Conservation (phyloP, 2,888 invertebrate genomes). For the Odontothrips loti region DNA sequence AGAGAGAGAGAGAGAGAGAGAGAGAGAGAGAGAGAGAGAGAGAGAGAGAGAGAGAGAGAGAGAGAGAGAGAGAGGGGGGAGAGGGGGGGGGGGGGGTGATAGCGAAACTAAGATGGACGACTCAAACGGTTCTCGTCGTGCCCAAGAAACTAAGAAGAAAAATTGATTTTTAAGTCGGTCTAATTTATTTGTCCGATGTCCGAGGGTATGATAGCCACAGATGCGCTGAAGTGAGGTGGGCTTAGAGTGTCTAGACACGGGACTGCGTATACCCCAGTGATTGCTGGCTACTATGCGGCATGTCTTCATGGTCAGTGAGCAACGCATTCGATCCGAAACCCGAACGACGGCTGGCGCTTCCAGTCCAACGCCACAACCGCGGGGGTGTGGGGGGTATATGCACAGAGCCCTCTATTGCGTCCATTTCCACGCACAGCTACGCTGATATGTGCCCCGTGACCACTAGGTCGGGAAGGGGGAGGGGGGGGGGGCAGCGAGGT, state of each 20-base stretch:
- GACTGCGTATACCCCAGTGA: no score
- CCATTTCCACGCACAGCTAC: not conserved
- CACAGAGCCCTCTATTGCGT: not conserved
- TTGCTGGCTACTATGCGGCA: not conserved
- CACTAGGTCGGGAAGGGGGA: not conserved
- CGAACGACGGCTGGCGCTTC: not conserved
- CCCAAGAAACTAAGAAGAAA: no score
- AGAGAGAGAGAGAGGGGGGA: not conserved
- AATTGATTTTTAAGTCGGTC: no score
- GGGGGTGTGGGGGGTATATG: not conserved
- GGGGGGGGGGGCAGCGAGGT: not conserved
- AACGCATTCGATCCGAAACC: not conserved
- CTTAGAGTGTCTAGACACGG: no score
- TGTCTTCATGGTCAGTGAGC: not conserved
- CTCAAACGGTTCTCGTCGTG: no score
- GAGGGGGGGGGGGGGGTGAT: not conserved
- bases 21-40: not conserved
- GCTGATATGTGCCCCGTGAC: not conserved
- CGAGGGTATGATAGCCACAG: no score
- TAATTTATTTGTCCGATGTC: no score
- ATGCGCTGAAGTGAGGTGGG: no score
- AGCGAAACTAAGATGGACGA: no score
- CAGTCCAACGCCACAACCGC: no score
- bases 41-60: constrained; percentile 1
- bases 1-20: not conserved